Percentiles rank a stretch among this genome's conserved stretches.
Evolutionary conservation across 2,888 invertebrate species (phyloP).

Genomic region (Oxystoma pomonae): DNA sequence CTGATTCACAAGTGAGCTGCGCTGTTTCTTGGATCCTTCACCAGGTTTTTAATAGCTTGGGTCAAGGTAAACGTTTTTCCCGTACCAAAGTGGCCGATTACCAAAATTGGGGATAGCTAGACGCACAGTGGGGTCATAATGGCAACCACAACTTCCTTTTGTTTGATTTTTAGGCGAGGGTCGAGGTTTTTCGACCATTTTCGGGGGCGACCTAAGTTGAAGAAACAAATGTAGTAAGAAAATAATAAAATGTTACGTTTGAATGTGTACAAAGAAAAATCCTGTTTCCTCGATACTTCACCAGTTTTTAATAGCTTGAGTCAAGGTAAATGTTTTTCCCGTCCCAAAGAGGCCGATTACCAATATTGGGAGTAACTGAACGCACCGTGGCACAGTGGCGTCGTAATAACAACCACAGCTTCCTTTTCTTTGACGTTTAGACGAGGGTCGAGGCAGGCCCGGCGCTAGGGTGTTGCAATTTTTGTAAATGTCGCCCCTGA

Average conservation of each 20-base stretch:
- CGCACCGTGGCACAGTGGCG: conserved; percentile 56
- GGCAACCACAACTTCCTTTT: no score
- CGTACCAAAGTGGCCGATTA: no score
- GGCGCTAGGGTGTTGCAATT: no score
- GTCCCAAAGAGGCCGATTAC: conserved; percentile 81
- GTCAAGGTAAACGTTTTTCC: conserved; percentile 80
- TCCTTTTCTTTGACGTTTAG: conserved; percentile 76
- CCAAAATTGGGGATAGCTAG: no score
- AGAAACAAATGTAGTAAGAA: no score
- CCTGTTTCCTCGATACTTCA: conserved; percentile 59
- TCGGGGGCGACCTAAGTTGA: no score
- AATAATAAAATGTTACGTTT: no score
- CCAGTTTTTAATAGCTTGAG: conserved; percentile 66
- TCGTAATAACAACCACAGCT: conserved; percentile 72
- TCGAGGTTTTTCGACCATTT: no score
- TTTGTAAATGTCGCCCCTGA: no score
- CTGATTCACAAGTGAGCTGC: conserved; percentile 82
- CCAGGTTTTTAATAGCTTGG: conserved; percentile 63
- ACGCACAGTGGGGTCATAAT: no score
- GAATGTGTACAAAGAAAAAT: conserved; percentile 83
- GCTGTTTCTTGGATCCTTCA: conserved; percentile 60
- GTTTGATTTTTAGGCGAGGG: no score
- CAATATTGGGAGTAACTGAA: conserved; percentile 65
- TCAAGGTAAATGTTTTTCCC: conserved; percentile 80
- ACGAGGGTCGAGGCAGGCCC: conserved; percentile 56